These are phyloP conservation scores for Stramonita haemastoma DNA, from an alignment of 2,888 invertebrate species.

Conservation along the genomic window DNA sequence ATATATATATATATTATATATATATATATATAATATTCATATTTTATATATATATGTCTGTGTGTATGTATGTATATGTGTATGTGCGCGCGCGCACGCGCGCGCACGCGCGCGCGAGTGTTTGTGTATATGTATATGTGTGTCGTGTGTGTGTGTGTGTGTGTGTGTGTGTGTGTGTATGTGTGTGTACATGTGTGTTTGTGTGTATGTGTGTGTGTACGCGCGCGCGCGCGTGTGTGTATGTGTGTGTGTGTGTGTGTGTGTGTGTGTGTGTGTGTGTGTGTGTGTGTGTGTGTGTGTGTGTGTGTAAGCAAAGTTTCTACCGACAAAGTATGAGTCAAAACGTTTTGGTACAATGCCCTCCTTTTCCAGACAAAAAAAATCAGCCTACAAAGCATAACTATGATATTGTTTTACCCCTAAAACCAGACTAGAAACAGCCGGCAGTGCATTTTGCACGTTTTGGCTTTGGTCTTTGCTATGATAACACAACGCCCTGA, in stretches of 20 bases:
- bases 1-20: no score
- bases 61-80: not conserved
- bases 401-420: no score
- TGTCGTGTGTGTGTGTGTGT: not conserved
- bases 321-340: not conserved
- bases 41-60: no score
- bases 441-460: no score
- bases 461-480: no score
- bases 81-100: not conserved
- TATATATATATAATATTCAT: no score
- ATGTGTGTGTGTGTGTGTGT: constrained; percentile 22
- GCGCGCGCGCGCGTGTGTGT: not conserved
- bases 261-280: not conserved
- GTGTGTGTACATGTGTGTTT: not conserved
- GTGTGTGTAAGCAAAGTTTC: not conserved
- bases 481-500: no score
- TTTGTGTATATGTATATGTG: not conserved
- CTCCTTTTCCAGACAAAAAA: not conserved
- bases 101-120: not conserved
- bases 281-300: constrained; percentile 23
- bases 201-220: not conserved
- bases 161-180: constrained; percentile 5
- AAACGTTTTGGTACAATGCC: not conserved
- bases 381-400: no score
- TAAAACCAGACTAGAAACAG: no score